Evolutionary conservation across 2,888 invertebrate genomes (phyloP).

Genomic region (Apomyelois bistriatella): DNA sequence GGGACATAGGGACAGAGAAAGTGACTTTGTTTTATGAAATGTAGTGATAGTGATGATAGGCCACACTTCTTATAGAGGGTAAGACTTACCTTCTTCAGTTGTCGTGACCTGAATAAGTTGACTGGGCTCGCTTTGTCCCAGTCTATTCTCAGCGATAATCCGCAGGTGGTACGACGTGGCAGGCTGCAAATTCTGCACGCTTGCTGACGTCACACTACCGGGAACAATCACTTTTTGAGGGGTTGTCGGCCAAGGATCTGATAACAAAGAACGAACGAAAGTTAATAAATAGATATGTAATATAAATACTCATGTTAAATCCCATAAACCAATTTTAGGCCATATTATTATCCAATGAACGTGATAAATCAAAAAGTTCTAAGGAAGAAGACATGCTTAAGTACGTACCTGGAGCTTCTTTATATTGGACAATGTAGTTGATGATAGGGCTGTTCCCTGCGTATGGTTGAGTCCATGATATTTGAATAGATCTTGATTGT

Average conservation of each 20-base stretch:
- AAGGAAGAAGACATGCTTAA: no score
- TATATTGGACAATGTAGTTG: constrained; percentile 93
- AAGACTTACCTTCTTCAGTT: constrained; percentile 88
- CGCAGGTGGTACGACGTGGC: constrained; percentile 93
- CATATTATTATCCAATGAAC: no score
- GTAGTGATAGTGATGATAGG: not conserved
- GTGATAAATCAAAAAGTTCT: no score
- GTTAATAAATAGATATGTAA: not conserved
- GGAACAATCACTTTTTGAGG: constrained; percentile 90
- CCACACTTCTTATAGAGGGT: no score
- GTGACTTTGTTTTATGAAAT: no score
- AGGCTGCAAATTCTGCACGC: constrained; percentile 89
- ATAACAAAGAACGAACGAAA: not conserved
- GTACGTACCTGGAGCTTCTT: constrained; percentile 86
- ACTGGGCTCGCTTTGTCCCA: constrained; percentile 93
- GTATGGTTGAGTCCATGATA: constrained; percentile 94
- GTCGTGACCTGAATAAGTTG: constrained; percentile 92
- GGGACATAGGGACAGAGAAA: no score
- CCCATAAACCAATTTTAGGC: no score
- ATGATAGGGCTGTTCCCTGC: constrained; percentile 94
- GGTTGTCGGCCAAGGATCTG: constrained; percentile 90
- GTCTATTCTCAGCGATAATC: constrained; percentile 92
- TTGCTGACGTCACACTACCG: constrained; percentile 90
- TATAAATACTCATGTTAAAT: no score
- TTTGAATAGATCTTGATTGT: constrained; percentile 89